Evolutionary conservation across 2,888 invertebrate species (phyloP).

Genomic region (Atherix ibis): DNA sequence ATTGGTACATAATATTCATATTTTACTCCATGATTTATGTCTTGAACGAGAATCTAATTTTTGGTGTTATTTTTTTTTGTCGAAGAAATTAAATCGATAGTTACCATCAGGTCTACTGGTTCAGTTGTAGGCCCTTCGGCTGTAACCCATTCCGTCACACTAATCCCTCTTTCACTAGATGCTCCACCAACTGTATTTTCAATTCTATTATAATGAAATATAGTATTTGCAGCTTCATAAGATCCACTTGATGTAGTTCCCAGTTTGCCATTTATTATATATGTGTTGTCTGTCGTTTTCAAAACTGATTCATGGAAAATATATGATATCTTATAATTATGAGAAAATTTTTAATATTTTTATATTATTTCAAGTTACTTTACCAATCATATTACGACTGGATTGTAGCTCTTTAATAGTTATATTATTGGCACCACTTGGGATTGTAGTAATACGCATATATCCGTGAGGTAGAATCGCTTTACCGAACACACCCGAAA

Average conservation of each 20-base stretch:
- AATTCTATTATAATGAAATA: slow-evolving; percentile 56
- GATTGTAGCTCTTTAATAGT: slow-evolving; percentile 63
- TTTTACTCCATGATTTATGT: slow-evolving; percentile 68
- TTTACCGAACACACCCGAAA: slow-evolving; percentile 67
- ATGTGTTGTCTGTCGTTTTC: slow-evolving; percentile 56
- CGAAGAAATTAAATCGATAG: no score
- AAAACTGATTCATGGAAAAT: slow-evolving; percentile 42
- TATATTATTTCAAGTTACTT: not conserved
- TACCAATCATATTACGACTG: slow-evolving; percentile 71
- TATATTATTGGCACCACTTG: slow-evolving; percentile 70
- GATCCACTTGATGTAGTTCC: slow-evolving; percentile 52
- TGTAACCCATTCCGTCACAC: slow-evolving; percentile 49
- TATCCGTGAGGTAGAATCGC: slow-evolving; percentile 65
- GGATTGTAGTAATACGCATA: slow-evolving; percentile 65
- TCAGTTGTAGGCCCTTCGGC: slow-evolving; percentile 57
- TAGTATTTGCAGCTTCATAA: slow-evolving; percentile 61
- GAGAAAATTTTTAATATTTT: not conserved
- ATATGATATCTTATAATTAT: not conserved
- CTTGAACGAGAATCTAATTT: slow-evolving; percentile 68
- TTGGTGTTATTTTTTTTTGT: no score
- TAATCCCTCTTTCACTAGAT: no score
- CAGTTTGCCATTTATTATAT: slow-evolving; percentile 69
- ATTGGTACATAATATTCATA: slow-evolving; percentile 72
- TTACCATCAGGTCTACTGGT: slow-evolving; percentile 59
- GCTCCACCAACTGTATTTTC: no score